These are phyloP conservation scores for Eremobia ochroleuca DNA, from an alignment of 2,888 invertebrate species.

Conservation along the genomic window DNA sequence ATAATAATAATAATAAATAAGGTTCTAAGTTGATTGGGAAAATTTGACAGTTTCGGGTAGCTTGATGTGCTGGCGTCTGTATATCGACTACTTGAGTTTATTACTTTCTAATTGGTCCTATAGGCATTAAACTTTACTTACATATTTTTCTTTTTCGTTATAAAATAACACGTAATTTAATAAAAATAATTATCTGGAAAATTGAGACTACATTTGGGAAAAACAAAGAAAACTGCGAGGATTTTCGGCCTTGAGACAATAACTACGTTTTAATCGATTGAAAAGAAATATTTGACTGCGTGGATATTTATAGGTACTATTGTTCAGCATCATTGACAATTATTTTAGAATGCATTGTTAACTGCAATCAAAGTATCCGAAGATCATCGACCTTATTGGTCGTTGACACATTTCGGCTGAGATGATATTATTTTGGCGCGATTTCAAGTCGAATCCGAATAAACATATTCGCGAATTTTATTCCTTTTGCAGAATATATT, in stretches of 20 bases:
- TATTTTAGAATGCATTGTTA: conserved; percentile 12
- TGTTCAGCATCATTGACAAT: neutral
- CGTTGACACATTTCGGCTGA: conserved; percentile 70
- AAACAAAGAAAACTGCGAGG: neutral
- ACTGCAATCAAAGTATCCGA: conserved; percentile 46
- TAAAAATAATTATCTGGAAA: neutral
- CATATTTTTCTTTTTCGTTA: neutral
- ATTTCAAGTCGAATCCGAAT: conserved; percentile 73
- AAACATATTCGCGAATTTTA: conserved; percentile 64
- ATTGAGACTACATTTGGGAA: neutral
- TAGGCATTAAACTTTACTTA: neutral
- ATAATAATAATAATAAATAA: too few relatives aligned
- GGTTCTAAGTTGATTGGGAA: too few relatives aligned
- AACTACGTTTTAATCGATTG: neutral
- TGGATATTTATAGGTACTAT: neutral
- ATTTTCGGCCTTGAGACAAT: neutral
- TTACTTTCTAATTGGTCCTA: neutral
- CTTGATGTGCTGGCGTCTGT: too few relatives aligned
- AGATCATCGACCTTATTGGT: conserved; percentile 76
- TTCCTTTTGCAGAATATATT: conserved; percentile 73
- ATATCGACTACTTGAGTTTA: conserved; percentile 15
- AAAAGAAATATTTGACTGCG: neutral
- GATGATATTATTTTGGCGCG: conserved; percentile 75
- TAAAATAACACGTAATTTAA: neutral
- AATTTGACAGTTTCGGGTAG: too few relatives aligned